phyloP scores from a whole-genome alignment of 1,140 invertebrate species.

The Lordiphosa mommai region DNA sequence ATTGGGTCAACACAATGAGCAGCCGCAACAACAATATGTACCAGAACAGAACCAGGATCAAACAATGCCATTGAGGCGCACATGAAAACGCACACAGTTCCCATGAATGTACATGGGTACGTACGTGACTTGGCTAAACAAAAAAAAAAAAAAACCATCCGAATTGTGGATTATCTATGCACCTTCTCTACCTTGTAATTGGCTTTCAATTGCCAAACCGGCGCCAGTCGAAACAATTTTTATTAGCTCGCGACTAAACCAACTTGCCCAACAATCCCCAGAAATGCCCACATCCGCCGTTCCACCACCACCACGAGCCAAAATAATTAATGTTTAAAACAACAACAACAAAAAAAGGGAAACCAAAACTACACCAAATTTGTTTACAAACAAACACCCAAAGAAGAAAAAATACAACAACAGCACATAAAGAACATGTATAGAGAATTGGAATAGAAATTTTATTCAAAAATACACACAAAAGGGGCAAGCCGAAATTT shows the following conservation, averaged over 20 bases:
- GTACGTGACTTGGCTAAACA: conserved; percentile 53
- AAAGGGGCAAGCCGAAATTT: neutral
- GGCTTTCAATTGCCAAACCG: conserved; percentile 36
- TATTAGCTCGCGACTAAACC: conserved; percentile 34
- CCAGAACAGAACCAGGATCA: too few relatives aligned
- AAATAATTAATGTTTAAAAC: conserved; percentile 37
- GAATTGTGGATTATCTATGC: conserved; percentile 18
- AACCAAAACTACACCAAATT: conserved; percentile 6
- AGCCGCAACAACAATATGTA: too few relatives aligned
- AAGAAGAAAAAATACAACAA: neutral
- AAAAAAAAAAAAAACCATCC: conserved; percentile 3
- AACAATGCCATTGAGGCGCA: neutral
- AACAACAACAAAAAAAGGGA: conserved; percentile 14
- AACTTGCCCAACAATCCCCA: conserved; percentile 11
- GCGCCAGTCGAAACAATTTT: conserved; percentile 36
- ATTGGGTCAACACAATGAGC: conserved; percentile 36
- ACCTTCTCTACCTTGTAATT: conserved; percentile 37
- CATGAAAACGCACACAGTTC: neutral
- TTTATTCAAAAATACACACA: neutral
- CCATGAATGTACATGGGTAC: neutral
- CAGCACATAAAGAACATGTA: neutral
- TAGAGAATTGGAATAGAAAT: neutral
- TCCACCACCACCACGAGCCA: neutral
- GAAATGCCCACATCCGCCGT: conserved; percentile 9
- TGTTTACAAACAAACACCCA: conserved; percentile 40